Conservation (phyloP, 2,113 vertebrate genomes). For the Mustelus asterias region DNA sequence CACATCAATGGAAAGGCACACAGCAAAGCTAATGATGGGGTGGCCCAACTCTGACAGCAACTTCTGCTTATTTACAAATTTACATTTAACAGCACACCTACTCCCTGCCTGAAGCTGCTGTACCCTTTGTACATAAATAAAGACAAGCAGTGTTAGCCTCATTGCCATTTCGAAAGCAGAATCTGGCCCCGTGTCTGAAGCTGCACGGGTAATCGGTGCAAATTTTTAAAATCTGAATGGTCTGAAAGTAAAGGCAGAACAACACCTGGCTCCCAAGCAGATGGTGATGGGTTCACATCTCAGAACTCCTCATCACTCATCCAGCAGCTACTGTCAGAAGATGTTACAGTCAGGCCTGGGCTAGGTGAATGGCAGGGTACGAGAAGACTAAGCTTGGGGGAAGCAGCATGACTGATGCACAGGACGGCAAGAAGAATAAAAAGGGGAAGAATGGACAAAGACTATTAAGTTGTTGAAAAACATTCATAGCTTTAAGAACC, state of each 20-base stretch:
- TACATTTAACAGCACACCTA: neutral
- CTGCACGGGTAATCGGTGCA: neutral
- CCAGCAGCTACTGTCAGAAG: neutral
- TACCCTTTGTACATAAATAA: neutral
- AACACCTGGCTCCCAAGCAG: constrained; percentile 2
- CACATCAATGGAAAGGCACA: neutral
- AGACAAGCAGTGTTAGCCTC: neutral
- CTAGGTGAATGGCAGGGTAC: neutral
- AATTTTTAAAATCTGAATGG: neutral
- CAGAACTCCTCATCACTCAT: constrained; percentile 13
- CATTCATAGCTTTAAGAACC: neutral
- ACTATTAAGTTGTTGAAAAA: neutral
- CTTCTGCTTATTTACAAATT: neutral
- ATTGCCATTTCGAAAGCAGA: neutral
- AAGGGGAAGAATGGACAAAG: neutral
- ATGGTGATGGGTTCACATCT: neutral
- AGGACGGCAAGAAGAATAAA: neutral
- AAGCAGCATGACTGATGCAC: neutral
- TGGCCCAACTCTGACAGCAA: neutral
- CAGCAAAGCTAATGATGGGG: neutral
- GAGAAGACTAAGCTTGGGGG: neutral
- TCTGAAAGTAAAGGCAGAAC: neutral
- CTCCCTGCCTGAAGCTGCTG: neutral
- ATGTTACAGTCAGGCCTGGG: neutral
- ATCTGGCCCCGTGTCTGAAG: neutral